Conservation (phyloP, 2,797 vertebrate species). For the Pseudopleuronectes americanus region DNA sequence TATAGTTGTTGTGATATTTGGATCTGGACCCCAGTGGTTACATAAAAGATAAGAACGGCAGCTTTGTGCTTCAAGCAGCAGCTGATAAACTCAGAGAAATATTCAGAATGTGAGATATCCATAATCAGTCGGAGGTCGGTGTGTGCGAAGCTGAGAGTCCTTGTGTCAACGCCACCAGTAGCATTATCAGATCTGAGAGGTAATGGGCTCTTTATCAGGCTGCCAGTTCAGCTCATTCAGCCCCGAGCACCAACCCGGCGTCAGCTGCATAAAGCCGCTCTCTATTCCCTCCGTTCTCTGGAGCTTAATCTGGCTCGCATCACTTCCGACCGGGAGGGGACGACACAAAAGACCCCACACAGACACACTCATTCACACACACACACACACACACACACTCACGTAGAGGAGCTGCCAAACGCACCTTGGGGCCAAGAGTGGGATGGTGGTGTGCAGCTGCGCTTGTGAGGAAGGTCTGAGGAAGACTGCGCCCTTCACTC, state of each 20-base stretch:
- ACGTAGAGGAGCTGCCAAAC: slow-evolving; percentile 32
- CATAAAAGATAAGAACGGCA: not conserved
- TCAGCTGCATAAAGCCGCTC: slow-evolving; percentile 64
- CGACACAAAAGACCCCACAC: slow-evolving; percentile 51
- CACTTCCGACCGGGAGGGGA: slow-evolving; percentile 60
- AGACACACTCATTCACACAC: slow-evolving; percentile 32
- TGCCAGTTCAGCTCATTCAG: slow-evolving; percentile 46
- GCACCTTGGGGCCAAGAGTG: slow-evolving; percentile 64
- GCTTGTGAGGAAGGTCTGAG: slow-evolving; percentile 37
- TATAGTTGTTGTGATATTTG: not conserved
- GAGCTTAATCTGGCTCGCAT: slow-evolving; percentile 49
- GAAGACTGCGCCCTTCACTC: slow-evolving; percentile 42
- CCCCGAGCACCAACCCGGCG: slow-evolving; percentile 19
- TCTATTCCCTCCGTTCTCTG: slow-evolving; percentile 50
- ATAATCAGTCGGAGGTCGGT: not conserved
- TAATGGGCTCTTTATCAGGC: slow-evolving; percentile 39
- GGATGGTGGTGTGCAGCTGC: slow-evolving; percentile 68
- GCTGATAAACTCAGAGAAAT: not conserved
- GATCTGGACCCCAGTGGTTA: not conserved
- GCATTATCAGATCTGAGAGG: slow-evolving; percentile 42
- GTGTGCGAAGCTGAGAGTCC: not conserved
- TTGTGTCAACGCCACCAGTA: slow-evolving; percentile 7
- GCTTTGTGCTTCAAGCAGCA: not conserved
- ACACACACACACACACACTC: not conserved
- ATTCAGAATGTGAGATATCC: not conserved